Evolutionary conservation across 1,140 invertebrate genomes (phyloP).

Genomic region (Achatina immaculata): DNA sequence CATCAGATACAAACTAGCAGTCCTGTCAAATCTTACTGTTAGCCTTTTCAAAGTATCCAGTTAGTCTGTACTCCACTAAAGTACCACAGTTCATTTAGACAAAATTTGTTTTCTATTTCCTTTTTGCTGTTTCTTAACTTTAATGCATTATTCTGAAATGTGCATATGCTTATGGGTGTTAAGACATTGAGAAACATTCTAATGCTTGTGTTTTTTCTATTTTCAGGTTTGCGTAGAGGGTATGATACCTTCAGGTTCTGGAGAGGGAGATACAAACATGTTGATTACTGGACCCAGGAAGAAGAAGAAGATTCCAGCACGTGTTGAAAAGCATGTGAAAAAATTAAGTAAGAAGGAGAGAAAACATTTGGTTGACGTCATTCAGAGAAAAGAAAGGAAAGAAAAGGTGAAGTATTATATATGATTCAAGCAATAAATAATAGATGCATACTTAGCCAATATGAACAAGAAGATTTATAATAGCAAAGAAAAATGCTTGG

Average conservation of each 20-base stretch:
- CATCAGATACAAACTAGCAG: no score
- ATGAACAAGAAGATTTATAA: not conserved
- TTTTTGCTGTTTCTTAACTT: no score
- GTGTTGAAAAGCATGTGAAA: slow-evolving; percentile 73
- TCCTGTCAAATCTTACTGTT: no score
- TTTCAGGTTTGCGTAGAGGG: not conserved
- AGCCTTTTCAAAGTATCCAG: no score
- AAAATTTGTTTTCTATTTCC: no score
- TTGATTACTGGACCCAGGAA: slow-evolving; percentile 87
- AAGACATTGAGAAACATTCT: no score
- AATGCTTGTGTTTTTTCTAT: not conserved
- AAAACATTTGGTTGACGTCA: slow-evolving; percentile 87
- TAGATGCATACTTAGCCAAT: not conserved
- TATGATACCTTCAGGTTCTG: not conserved
- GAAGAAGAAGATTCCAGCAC: slow-evolving; percentile 78
- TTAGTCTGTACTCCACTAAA: no score
- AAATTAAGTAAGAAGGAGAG: slow-evolving; percentile 88
- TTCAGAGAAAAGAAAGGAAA: slow-evolving; percentile 90
- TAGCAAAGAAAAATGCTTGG: not conserved
- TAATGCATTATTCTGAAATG: no score
- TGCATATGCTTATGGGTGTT: no score
- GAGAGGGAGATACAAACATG: slow-evolving; percentile 82
- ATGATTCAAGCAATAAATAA: not conserved
- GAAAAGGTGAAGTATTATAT: slow-evolving; percentile 77
- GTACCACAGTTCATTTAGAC: no score